Evolutionary conservation across 2,888 invertebrate species (phyloP).

Genomic region (Calliphora vomitoria): DNA sequence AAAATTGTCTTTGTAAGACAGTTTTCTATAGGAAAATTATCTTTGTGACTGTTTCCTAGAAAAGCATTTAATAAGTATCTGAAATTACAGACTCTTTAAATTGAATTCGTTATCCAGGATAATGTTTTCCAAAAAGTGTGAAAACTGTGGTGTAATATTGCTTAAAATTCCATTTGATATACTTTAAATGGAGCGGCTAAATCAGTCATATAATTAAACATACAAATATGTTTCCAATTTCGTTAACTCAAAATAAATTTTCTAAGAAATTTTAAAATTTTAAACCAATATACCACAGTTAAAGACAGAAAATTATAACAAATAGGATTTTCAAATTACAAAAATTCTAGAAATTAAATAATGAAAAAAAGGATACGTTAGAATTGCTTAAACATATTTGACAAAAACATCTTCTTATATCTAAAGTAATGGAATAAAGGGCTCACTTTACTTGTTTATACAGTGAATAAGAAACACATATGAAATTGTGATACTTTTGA

Average conservation of each 20-base stretch:
- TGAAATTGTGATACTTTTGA: neutral
- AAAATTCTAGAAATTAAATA: conserved; percentile 63
- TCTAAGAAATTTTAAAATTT: conserved; percentile 23
- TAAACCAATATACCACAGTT: conserved; percentile 75
- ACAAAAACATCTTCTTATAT: conserved; percentile 10
- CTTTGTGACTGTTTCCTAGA: too few relatives aligned
- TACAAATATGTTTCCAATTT: conserved; percentile 32
- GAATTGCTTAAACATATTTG: conserved; percentile 20
- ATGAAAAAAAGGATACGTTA: conserved; percentile 43
- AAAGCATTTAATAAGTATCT: too few relatives aligned
- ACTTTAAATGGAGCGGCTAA: neutral
- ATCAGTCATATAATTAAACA: neutral
- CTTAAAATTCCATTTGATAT: neutral
- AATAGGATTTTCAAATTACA: conserved; percentile 59
- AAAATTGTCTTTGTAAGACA: too few relatives aligned
- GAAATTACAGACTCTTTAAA: too few relatives aligned
- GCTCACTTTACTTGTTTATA: conserved; percentile 21
- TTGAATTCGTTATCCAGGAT: neutral
- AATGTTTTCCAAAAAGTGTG: neutral
- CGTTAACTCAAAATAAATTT: neutral
- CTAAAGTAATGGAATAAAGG: conserved; percentile 8
- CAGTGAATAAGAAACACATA: neutral
- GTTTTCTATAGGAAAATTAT: too few relatives aligned
- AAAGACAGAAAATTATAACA: conserved; percentile 72
- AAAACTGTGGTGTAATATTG: neutral